Base-by-base conservation (phyloP, 1,140 invertebrate species). In the Daktulosphaira vitifoliae region DNA sequence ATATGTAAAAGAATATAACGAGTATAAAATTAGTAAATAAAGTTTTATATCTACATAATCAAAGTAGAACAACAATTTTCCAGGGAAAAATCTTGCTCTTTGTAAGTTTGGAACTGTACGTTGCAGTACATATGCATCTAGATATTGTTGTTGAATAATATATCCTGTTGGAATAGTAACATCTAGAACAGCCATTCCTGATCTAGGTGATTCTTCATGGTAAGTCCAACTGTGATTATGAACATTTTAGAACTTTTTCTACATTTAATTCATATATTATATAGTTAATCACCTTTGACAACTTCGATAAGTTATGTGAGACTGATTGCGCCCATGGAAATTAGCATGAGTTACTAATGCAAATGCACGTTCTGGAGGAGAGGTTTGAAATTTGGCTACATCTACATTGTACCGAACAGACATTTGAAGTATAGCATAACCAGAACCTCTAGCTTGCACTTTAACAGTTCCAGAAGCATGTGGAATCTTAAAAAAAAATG, bases 351-450 rank as follows among this genome's bases (percentile, higher is more conserved):
- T 84, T 44, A 79, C 72, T 53, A 92, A 76, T 64, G 84, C 80
- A 74, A 94, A 94, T 4, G 92, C 81, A 44, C 78, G 78, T 33
- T 88, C 78, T 5, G 92, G 90, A 18, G 92, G 91, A 67, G 82
- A 76, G 2, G 89, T 94, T 74, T 94, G 86, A 77, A 92, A 91
- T 72, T 82, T 81, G n/a, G 79, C 74, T 68, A 87, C 85, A 74
- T 96, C 92, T 25, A 97, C 91, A 77, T 96, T 94, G 74, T 96
- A 95, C 72, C 92, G 88, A n/a, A 94, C 90, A 49, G 88, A 86
- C 83, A 96, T 86, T 78, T 97, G 91, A 42, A 94, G 78, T 69
- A 95, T 87, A 2, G 92, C 92, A 74, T 89, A 89, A 20, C 94
- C 94, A 16, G 89, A 87, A 66, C 94, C 94, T 73, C 87, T 86